Evolutionary conservation across 1,140 invertebrate species (phyloP).

Genomic region (Aplysia californica): DNA sequence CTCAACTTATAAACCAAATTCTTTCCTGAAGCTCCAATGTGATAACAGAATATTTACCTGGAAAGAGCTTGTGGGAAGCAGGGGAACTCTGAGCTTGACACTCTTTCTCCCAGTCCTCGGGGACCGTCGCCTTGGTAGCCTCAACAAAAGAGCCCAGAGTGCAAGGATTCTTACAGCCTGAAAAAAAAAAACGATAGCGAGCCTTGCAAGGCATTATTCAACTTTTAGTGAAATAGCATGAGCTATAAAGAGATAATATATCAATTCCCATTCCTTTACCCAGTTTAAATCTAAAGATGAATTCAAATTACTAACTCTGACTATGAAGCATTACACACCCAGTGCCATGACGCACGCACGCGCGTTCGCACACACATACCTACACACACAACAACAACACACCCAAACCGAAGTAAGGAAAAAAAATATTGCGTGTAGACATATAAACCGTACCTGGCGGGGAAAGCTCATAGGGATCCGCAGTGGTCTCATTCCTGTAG

Average conservation of each 20-base stretch:
- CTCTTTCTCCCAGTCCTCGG: conserved; percentile 13
- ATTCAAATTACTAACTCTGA: neutral
- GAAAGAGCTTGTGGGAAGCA: neutral
- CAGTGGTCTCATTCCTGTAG: conserved; percentile 50
- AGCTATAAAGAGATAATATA: neutral
- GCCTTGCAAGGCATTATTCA: too few relatives aligned
- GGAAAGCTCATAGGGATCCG: conserved; percentile 22
- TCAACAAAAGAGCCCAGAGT: neutral
- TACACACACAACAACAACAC: neutral
- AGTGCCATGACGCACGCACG: neutral
- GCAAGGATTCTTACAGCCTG: conserved; percentile 17
- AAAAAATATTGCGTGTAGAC: neutral
- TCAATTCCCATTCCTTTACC: neutral
- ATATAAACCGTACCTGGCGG: conserved; percentile 34
- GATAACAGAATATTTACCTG: too few relatives aligned
- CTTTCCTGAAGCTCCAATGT: too few relatives aligned
- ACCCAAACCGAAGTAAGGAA: neutral
- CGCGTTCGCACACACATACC: neutral
- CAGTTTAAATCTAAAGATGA: neutral
- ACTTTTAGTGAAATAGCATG: neutral
- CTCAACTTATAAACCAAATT: too few relatives aligned
- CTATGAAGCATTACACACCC: neutral
- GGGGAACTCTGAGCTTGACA: neutral
- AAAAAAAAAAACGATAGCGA: neutral
- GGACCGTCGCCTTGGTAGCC: neutral